Evolutionary conservation across 2,113 vertebrate species (phyloP).

Genomic region (Orycteropus afer): DNA sequence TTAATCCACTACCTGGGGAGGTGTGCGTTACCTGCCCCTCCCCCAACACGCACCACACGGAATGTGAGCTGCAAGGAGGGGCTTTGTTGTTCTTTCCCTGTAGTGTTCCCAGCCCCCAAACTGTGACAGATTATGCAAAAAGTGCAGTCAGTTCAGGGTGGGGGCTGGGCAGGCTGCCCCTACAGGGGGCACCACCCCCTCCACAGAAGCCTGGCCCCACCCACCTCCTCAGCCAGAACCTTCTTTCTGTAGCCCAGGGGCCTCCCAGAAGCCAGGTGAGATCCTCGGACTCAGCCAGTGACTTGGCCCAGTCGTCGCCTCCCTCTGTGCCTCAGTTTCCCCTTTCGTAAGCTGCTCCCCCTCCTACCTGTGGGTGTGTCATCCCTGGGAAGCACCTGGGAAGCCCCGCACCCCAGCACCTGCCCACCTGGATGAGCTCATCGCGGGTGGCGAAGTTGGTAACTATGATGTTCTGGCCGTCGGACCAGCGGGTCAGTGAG

Average conservation of each 20-base stretch:
- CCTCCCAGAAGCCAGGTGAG: rapidly evolving
- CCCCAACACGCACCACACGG: background rate
- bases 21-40: background rate
- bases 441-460: slow-evolving; percentile 43
- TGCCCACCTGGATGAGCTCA: slow-evolving; percentile 74
- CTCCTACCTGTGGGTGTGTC: rapidly evolving
- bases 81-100: background rate
- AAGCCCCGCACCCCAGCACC: background rate
- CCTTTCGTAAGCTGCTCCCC: rapidly evolving
- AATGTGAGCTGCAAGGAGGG: background rate
- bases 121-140: background rate
- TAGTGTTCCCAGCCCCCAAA: too few species aligned
- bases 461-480: background rate
- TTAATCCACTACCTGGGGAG: rapidly evolving
- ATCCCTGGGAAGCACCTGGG: background rate
- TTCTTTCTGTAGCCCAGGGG: background rate
- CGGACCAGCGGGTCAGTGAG: slow-evolving; percentile 56
- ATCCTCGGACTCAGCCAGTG: background rate
- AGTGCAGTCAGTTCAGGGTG: background rate
- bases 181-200: background rate
- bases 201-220: too few species aligned
- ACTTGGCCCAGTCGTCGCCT: rapidly evolving
- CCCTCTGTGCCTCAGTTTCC: background rate
- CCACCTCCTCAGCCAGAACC: background rate
- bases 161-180: background rate